Evolutionary conservation across 2,113 vertebrate genomes (phyloP).

Genomic region (Nyctereutes procyonoides): DNA sequence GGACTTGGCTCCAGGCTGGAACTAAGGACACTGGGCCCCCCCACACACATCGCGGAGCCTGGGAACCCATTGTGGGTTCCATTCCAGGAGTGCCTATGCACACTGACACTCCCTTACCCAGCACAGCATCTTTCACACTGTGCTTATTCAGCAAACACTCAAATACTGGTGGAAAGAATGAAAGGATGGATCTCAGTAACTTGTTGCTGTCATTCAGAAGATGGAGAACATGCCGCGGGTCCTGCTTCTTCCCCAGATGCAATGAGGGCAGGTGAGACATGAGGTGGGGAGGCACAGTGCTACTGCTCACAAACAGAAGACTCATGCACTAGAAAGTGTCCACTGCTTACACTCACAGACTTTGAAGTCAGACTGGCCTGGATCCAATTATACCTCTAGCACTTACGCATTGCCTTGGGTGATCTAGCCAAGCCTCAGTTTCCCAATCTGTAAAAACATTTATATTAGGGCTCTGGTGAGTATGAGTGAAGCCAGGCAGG

Average conservation of each 20-base stretch:
- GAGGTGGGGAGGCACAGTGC: rapidly evolving
- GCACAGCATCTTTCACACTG: rapidly evolving
- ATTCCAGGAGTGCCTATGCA: rapidly evolving
- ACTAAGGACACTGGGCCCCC: not conserved
- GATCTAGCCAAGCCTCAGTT: not conserved
- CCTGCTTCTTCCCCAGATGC: not conserved
- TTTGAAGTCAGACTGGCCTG: not conserved
- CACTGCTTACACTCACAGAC: rapidly evolving
- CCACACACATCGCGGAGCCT: not conserved
- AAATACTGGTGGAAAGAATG: not conserved
- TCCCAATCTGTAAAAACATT: not conserved
- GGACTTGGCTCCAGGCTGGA: not conserved
- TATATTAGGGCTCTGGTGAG: not conserved
- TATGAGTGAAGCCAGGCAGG: not conserved
- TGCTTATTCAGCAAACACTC: not conserved
- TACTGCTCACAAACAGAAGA: not conserved
- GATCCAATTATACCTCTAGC: too few species aligned
- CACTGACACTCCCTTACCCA: rapidly evolving
- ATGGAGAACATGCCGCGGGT: not conserved
- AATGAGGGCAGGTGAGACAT: not conserved
- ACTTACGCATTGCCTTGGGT: rapidly evolving
- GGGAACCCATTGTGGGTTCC: not conserved
- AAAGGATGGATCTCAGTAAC: not conserved
- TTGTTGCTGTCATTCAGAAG: not conserved
- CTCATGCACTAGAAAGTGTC: rapidly evolving